Percentiles rank a stretch among this genome's conserved stretches.
Evolutionary conservation across 2,888 invertebrate genomes (phyloP).

Genomic region (Drosophila borealis): DNA sequence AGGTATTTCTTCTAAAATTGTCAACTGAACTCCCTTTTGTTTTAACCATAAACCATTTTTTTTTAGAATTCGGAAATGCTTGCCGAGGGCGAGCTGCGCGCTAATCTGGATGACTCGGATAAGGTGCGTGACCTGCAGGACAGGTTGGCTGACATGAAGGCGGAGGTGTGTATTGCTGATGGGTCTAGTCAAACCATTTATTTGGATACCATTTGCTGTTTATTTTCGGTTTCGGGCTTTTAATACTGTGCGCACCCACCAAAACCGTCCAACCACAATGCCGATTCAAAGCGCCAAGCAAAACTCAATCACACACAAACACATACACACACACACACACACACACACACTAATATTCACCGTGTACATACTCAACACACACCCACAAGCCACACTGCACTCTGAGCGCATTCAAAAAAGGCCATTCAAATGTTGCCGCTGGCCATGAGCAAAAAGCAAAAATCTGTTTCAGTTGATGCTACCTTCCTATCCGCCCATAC

Average conservation of each 20-base stretch:
- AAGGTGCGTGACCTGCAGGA: slow-evolving; percentile 95
- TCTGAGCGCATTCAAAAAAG: slow-evolving; percentile 17
- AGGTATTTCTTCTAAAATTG: slow-evolving; percentile 85
- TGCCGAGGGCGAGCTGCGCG: slow-evolving; percentile 95
- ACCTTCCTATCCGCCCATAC: slow-evolving; percentile 17
- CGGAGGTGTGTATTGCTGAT: slow-evolving; percentile 90
- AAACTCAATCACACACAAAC: slow-evolving; percentile 14
- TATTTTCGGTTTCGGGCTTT: slow-evolving; percentile 41
- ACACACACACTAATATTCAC: slow-evolving; percentile 15
- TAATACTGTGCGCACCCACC: slow-evolving; percentile 24
- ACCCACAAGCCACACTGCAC: slow-evolving; percentile 21
- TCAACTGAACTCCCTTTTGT: no score
- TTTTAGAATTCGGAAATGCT: slow-evolving; percentile 96
- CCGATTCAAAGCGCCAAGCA: slow-evolving; percentile 11
- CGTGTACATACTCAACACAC: slow-evolving; percentile 23
- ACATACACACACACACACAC: slow-evolving; percentile 15
- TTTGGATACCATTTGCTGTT: slow-evolving; percentile 32
- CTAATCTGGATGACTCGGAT: slow-evolving; percentile 93
- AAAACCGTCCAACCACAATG: slow-evolving; percentile 10
- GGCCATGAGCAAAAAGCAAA: slow-evolving; percentile 1
- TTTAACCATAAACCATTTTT: neutral
- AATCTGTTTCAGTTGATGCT: slow-evolving; percentile 16
- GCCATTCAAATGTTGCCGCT: slow-evolving; percentile 7
- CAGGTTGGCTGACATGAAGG: slow-evolving; percentile 95
- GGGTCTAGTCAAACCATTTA: slow-evolving; percentile 1